A percentile compares a stretch with the other conserved stretches of the same genome.
These are phyloP conservation scores for Natator depressus DNA, from an alignment of 2,113 vertebrate species.

Conservation along the genomic window DNA sequence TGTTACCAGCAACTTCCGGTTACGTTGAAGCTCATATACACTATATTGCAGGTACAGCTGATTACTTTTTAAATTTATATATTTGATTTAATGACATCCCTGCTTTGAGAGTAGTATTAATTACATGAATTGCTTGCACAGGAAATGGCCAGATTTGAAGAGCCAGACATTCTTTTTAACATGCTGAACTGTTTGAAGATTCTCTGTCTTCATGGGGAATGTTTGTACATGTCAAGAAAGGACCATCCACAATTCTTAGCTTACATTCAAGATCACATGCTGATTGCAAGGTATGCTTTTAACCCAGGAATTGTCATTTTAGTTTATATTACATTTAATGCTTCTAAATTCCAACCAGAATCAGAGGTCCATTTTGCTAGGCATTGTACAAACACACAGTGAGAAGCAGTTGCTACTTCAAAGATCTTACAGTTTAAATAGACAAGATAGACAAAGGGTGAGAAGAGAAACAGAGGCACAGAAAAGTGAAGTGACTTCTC, in stretches of 20 bases:
- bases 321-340: background rate
- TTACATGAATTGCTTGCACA: slow-evolving; percentile 64
- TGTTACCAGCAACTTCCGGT: slow-evolving; percentile 96
- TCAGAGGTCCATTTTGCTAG: background rate
- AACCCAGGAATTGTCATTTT: background rate
- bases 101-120: slow-evolving; percentile 29
- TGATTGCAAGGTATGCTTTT: slow-evolving; percentile 90
- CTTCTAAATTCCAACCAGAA: background rate
- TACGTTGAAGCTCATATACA: slow-evolving; percentile 95
- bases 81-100: slow-evolving; percentile 8
- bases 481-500: background rate
- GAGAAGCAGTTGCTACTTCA: background rate
- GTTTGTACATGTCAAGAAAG: slow-evolving; percentile 92
- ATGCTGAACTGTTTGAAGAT: slow-evolving; percentile 98
- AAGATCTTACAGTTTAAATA: background rate
- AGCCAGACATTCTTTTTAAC: slow-evolving; percentile 98
- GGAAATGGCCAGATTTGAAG: slow-evolving; percentile 99
- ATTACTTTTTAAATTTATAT: slow-evolving; percentile 25
- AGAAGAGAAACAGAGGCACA: background rate
- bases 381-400: background rate
- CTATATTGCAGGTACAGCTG: slow-evolving; percentile 91
- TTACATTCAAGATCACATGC: slow-evolving; percentile 96
- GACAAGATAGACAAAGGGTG: background rate
- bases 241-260: slow-evolving; percentile 95
- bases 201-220: slow-evolving; percentile 95